phyloP scores from a whole-genome alignment of 2,797 vertebrate species.

The Chiloscyllium punctatum region DNA sequence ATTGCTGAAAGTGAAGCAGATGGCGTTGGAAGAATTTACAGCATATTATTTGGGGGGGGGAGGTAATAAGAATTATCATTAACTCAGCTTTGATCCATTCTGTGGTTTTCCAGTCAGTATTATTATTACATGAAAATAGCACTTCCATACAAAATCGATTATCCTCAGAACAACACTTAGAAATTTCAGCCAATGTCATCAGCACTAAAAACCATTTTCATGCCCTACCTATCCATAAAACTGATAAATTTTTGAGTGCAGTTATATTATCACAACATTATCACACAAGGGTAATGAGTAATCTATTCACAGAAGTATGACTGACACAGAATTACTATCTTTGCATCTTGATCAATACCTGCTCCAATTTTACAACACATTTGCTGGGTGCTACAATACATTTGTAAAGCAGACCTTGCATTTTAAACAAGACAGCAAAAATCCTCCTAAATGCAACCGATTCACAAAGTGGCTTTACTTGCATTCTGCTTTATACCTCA shows the following conservation, averaged over 20 bases:
- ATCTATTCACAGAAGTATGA: neutral
- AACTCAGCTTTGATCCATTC: neutral
- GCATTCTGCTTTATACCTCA: neutral
- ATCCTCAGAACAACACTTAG: neutral
- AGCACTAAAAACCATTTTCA: neutral
- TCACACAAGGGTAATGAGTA: neutral
- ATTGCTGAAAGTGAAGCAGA: neutral
- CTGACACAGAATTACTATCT: neutral
- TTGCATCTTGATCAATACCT: neutral
- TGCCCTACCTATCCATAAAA: neutral
- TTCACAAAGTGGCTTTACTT: neutral
- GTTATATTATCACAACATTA: neutral
- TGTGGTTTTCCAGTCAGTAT: neutral
- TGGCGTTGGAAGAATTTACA: neutral
- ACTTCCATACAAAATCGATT: neutral
- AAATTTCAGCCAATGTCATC: neutral
- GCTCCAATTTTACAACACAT: neutral
- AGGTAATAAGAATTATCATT: neutral
- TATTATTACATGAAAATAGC: neutral
- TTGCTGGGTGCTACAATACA: neutral
- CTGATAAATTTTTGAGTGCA: neutral
- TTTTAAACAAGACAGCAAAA: slow-evolving; percentile 11
- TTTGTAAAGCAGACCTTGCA: neutral
- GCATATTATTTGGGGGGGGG: neutral
- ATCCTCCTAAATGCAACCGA: neutral